These are phyloP conservation scores for Alosa sapidissima DNA, from an alignment of 2,797 vertebrate species.

Conservation along the genomic window DNA sequence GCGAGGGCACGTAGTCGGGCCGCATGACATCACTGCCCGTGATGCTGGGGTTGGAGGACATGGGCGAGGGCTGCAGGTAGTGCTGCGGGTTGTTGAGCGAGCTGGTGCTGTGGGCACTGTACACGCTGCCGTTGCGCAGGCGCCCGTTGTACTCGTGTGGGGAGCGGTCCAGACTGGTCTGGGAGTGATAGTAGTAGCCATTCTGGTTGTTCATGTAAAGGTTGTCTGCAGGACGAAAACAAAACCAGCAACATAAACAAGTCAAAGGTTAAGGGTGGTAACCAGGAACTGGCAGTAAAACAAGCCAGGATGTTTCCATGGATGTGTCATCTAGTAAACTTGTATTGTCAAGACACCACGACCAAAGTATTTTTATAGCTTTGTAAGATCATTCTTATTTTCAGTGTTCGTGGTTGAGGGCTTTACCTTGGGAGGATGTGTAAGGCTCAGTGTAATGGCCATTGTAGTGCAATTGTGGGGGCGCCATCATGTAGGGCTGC, in stretches of 20 bases:
- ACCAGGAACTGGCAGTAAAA: neutral
- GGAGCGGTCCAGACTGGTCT: slow-evolving; percentile 91
- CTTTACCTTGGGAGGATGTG: slow-evolving; percentile 92
- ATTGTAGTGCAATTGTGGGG: slow-evolving; percentile 92
- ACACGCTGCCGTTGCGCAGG: slow-evolving; percentile 93
- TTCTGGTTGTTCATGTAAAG: slow-evolving; percentile 95
- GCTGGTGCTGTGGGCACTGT: slow-evolving; percentile 96
- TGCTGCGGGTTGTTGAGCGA: slow-evolving; percentile 94
- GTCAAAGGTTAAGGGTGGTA: neutral
- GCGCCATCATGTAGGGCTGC: slow-evolving; percentile 90
- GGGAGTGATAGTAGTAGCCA: slow-evolving; percentile 95
- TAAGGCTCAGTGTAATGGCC: slow-evolving; percentile 93
- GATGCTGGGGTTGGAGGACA: slow-evolving; percentile 98
- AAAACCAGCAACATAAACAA: neutral
- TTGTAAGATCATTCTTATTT: neutral
- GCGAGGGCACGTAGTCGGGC: slow-evolving; percentile 87
- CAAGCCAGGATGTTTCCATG: neutral
- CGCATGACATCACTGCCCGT: slow-evolving; percentile 90
- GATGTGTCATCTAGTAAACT: too few species aligned
- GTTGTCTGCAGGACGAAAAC: slow-evolving; percentile 79
- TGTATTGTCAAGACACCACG: neutral
- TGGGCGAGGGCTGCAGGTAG: slow-evolving; percentile 91
- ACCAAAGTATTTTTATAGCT: neutral
- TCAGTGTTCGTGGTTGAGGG: neutral
- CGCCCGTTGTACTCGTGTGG: slow-evolving; percentile 86